Evolutionary conservation across 1,140 invertebrate species (phyloP).

Genomic region (Procambarus clarkii): DNA sequence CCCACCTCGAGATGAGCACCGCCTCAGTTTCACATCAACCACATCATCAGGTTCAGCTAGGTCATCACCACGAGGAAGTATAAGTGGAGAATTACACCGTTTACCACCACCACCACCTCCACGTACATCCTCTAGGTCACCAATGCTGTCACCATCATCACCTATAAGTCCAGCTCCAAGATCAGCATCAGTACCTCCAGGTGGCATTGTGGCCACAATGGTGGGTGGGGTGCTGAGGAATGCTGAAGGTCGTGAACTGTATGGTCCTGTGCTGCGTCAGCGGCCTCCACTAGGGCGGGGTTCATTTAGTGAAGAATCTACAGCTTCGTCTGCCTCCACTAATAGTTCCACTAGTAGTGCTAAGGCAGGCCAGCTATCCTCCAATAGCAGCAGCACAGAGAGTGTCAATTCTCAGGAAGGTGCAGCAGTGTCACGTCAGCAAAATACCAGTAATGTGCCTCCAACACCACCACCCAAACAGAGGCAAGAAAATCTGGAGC

Average conservation of each 20-base stretch:
- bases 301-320: slow-evolving; percentile 71
- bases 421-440: slow-evolving; percentile 30
- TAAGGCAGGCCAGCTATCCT: slow-evolving; percentile 67
- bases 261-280: slow-evolving; percentile 70
- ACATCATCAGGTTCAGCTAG: slow-evolving; percentile 60
- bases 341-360: slow-evolving; percentile 62
- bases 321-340: slow-evolving; percentile 71
- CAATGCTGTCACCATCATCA: slow-evolving; percentile 63
- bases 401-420: slow-evolving; percentile 74
- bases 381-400: slow-evolving; percentile 74
- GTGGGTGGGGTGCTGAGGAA: slow-evolving; percentile 64
- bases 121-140: slow-evolving; percentile 67
- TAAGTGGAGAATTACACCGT: slow-evolving; percentile 46
- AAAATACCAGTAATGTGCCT: slow-evolving; percentile 25
- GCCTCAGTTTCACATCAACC: slow-evolving; percentile 48
- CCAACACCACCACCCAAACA: slow-evolving; percentile 65
- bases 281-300: slow-evolving; percentile 68
- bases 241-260: slow-evolving; percentile 60
- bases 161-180: slow-evolving; percentile 42
- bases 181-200: slow-evolving; percentile 41
- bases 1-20: slow-evolving; percentile 56
- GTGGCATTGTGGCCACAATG: slow-evolving; percentile 43
- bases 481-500: slow-evolving; percentile 75
- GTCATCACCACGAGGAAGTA: slow-evolving; percentile 44
- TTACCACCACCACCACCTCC: slow-evolving; percentile 71